Conservation (phyloP, 1,140 invertebrate genomes). For the Brachionus manjavacas region DNA sequence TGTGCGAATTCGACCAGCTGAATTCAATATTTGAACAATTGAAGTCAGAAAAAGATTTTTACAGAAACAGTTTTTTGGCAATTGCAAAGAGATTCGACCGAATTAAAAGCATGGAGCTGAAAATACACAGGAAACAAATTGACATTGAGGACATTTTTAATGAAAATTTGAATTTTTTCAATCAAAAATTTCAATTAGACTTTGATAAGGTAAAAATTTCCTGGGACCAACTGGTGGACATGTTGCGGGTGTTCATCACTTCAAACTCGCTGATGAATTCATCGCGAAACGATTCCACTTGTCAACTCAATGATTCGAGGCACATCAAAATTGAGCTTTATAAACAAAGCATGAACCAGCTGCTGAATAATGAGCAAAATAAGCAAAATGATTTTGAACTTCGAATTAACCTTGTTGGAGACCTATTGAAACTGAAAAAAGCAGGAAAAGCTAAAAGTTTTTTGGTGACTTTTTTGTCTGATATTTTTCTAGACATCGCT, state of each 20-base stretch:
- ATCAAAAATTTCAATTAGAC: background rate
- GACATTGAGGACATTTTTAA: background rate
- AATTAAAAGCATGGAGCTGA: background rate
- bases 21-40: background rate
- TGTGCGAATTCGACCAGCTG: background rate
- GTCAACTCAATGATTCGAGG: background rate
- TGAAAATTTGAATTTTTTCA: background rate
- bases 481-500: background rate
- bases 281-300: background rate
- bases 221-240: background rate
- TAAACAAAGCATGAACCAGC: background rate
- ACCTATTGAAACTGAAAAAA: background rate
- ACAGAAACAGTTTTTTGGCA: background rate
- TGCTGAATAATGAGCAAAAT: background rate
- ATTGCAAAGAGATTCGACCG: background rate
- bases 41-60: constrained; percentile 13
- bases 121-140: background rate
- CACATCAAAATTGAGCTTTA: background rate
- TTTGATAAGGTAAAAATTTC: background rate
- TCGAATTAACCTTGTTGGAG: background rate
- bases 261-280: background rate
- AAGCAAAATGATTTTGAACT: background rate
- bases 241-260: background rate
- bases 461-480: background rate
- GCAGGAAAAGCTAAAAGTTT: background rate